Base-by-base conservation (phyloP, 2,888 invertebrate genomes). In the Panzeria rudis region DNA sequence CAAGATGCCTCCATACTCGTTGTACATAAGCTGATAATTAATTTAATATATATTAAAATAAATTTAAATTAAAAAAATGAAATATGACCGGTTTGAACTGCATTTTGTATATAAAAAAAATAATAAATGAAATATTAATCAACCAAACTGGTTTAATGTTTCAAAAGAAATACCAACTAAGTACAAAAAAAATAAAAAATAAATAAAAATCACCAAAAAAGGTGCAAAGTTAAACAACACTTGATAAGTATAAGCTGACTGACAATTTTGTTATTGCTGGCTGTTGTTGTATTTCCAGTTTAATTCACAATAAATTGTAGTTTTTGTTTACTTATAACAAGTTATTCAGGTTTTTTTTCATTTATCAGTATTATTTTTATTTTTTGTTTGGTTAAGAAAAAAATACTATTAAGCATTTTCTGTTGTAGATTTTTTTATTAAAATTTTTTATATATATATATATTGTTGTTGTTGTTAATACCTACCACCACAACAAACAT, bases 211-310 rank as follows among this genome's bases (percentile, higher is more conserved):
- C 15, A 17, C 11, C 8, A 25, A 64, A 77, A 62, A 61, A 73
- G 69, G 76, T 82, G 82, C 64, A 77, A 76, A 76, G 82, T 64
- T 77, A 82, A 80, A 76, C 62, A 82, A 83, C 82, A 76, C 68
- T 69, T 82, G 75, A 81, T 75, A n/a, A n/a, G n/a, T n/a, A 75
- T 75, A 54, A 44, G 52, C 52, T 71, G 59, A 47, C 52, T 71
- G 59, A 47, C 68, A 61, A 69, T 69, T 35, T 56, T 59, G 15
- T 32, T 61, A 50, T 38, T 47, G 23, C 13, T 66, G n/a, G 68
- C 11, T 35, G 50, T 20, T 76, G 11, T 64, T 61, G 47, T 64
- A 25, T 56, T 62, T 54, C 56, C 64, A 72, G 32, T 64, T 75
- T 62, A 82, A 71, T 82, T 69, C 76, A 76, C 82, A 62, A 71